Evolutionary conservation across 2,797 vertebrate species (phyloP).

Genomic region (Furcifer pardalis): DNA sequence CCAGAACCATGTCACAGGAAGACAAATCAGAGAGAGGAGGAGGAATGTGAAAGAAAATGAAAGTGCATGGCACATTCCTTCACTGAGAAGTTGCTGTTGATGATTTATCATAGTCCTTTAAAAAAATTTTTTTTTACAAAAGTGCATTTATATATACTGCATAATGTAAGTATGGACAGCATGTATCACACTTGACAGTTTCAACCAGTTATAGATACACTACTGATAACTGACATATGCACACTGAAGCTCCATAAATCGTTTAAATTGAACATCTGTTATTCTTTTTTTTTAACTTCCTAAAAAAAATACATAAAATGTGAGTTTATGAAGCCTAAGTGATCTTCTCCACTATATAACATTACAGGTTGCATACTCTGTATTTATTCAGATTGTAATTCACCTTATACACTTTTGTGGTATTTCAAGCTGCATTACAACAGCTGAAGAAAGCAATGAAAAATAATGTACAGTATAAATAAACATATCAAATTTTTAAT

Average conservation of each 20-base stretch:
- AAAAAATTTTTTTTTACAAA: constrained; percentile 50
- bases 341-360: constrained; percentile 23
- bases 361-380: background rate
- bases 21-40: background rate
- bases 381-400: background rate
- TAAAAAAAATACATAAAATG: constrained; percentile 33
- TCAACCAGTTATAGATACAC: constrained; percentile 48
- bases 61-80: background rate
- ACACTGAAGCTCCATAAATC: constrained; percentile 35
- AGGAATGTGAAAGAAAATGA: constrained; percentile 36
- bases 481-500: background rate
- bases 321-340: constrained; percentile 36
- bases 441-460: background rate
- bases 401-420: background rate
- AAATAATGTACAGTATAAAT: constrained; percentile 12
- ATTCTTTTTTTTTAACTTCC: constrained; percentile 31
- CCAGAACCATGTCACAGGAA: background rate
- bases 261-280: constrained; percentile 34
- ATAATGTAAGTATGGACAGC: constrained; percentile 56
- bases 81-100: background rate
- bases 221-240: constrained; percentile 69
- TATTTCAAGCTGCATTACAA: background rate
- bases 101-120: background rate
- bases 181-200: constrained; percentile 58
- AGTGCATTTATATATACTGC: constrained; percentile 63